Base-by-base conservation (phyloP, 2,113 vertebrate species). In the Carassius carassius region DNA sequence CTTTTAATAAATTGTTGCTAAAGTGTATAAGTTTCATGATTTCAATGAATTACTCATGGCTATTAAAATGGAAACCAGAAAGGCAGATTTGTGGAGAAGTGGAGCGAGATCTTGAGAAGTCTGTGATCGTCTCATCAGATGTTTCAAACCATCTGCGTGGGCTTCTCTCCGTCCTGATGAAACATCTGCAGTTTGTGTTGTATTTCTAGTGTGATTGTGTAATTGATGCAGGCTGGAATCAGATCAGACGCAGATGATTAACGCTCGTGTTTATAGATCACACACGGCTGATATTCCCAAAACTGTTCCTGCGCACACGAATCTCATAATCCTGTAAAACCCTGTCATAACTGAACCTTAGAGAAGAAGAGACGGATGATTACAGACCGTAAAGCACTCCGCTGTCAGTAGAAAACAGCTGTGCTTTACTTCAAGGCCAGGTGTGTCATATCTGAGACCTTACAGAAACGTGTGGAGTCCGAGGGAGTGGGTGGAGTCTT, bases 181-280 rank as follows among this genome's bases (percentile, higher is more conserved):
- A 51, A 54, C 19, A 11, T 74, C n/a, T 74, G n/a, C 13, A 11
- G 49, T 77, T 32, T 44, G 41, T 77, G 49, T 77, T 5, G 9
- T 77, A 73, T 73, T 23, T 47, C 13, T 21, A 29, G 23, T 35
- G 44, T 75, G 3, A 14, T 49, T 74, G 41, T 74, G 47, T 76
- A 29, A 76, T 32, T 12, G 49, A 73, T 76, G 74, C 74, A 2
- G 49, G 47, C 74, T 76, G 74, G 23, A 76, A 32, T 54, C 47
- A 54, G 74, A 76, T 76, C 74, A 54, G 4, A 21, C 23, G 23
- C 49, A 19, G 74, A 76, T 76, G 74, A 76, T 54, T 56, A 56
- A 32, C 16, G 4, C 74, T 77, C 3, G 8, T 76, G 74, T 54
- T 29, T 76, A 5, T 76, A 32, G 47, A 54, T 29, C 47, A 9